These are phyloP conservation scores for Mormyrops attenuatus DNA, from an alignment of 2,797 vertebrate genomes.

Conservation along the genomic window DNA sequence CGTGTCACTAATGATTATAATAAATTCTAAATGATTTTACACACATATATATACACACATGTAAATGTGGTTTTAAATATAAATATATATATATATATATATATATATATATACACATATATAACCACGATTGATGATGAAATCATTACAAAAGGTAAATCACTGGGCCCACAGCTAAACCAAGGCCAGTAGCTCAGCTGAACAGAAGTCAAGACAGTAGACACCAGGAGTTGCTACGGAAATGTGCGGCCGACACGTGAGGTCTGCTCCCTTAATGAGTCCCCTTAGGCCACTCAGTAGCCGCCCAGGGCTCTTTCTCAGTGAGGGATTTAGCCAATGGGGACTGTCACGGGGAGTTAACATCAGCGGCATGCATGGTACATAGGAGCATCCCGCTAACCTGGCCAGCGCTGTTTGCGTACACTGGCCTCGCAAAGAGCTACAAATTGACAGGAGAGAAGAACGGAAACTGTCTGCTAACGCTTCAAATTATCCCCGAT, in stretches of 20 bases:
- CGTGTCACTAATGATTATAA: background rate
- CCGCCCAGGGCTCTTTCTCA: background rate
- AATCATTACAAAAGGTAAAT: background rate
- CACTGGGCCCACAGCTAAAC: background rate
- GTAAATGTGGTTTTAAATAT: no score
- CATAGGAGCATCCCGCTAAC: background rate
- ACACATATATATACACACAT: background rate
- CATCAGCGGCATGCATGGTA: background rate
- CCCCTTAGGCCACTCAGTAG: background rate
- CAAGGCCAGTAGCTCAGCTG: background rate
- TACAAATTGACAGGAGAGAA: background rate
- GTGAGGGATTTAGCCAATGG: background rate
- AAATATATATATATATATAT: no score
- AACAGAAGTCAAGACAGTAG: background rate
- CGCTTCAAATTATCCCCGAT: background rate
- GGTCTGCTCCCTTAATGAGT: background rate
- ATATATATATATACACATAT: no score
- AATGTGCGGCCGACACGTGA: background rate
- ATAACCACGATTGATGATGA: background rate
- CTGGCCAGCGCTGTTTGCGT: background rate
- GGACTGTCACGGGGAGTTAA: background rate
- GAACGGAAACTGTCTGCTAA: background rate
- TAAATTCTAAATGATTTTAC: background rate
- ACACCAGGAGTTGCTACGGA: background rate
- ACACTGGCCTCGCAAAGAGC: background rate